phyloP scores from a whole-genome alignment of 2,797 vertebrate species.

The Thunnus albacares region DNA sequence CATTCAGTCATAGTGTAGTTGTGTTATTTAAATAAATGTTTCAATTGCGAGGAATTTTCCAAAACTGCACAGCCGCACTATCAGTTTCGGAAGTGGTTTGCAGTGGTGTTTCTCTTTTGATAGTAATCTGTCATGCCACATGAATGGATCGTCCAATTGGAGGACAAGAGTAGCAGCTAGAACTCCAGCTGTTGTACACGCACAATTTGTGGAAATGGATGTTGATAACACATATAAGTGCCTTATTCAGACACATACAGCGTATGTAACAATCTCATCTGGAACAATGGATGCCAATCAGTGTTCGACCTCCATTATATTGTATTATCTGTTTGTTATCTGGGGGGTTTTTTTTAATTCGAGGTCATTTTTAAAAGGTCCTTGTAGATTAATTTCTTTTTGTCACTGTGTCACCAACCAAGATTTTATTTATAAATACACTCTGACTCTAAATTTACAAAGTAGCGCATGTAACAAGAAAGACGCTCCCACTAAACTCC shows the following conservation, averaged over 20 bases:
- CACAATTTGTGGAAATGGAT: slow-evolving; percentile 85
- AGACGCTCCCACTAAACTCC: background rate
- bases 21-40: slow-evolving; percentile 54
- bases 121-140: slow-evolving; percentile 58
- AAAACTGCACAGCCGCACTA: slow-evolving; percentile 24
- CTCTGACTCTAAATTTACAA: background rate
- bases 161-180: slow-evolving; percentile 54
- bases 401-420: background rate
- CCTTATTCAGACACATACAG: slow-evolving; percentile 22
- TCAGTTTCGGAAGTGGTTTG: slow-evolving; percentile 65
- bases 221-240: slow-evolving; percentile 67
- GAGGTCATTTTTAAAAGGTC: slow-evolving; percentile 36
- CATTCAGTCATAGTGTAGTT: slow-evolving; percentile 21
- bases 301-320: slow-evolving; percentile 23
- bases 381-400: slow-evolving; percentile 6
- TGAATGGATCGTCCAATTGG: slow-evolving; percentile 47
- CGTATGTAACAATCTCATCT: slow-evolving; percentile 49
- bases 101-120: slow-evolving; percentile 59
- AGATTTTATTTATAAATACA: background rate
- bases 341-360: slow-evolving; percentile 14
- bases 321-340: slow-evolving; percentile 44
- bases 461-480: background rate
- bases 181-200: slow-evolving; percentile 52
- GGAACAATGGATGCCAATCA: slow-evolving; percentile 64
- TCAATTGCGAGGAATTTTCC: slow-evolving; percentile 51